Base-by-base conservation (phyloP, 1,140 invertebrate species). In the Drosophila navojoa region DNA sequence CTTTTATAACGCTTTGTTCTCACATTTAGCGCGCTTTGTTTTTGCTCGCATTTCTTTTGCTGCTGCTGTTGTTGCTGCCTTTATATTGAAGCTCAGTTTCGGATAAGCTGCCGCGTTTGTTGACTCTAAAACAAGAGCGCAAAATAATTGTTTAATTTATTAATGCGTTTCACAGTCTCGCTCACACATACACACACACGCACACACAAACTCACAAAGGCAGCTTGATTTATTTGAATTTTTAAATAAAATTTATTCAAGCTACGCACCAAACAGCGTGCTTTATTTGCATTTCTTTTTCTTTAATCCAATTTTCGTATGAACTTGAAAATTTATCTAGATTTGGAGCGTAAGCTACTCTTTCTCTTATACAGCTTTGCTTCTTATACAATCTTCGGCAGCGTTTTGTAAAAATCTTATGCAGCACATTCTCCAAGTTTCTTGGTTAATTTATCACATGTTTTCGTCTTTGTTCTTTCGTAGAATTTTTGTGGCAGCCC, bases 21-120 rank as follows among this genome's bases (percentile, higher is more conserved):
- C 72, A 29, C 49, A 58, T 71, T 75, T 45, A 77, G 85, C 82
- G 79, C 87, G 79, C 82, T 82, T 87, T 82, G 82, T 86, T 82
- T 87, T 82, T 82, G 73, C 49, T 79, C 76, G 71, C 66, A 79
- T 81, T 81, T 77, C 74, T 67, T 79, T 6, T 44, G 15, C 40
- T 15, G 40, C n/a, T 11, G 40, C n/a, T 47, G 70, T 25, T 29
- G 52, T 54, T 72, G 42, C 32, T 49, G 32, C 16, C 15, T 45
- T 45, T 19, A 16, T 45, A 47, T 77, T 77, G 68, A 85, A 85
- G 74, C 81, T 86, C 70, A 67, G 62, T 67, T 63, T 70, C 15
- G 38, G 70, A 61, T 81, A 62, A 76, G 76, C 66, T 79, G 63
- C 38, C 77, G 78, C 54, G 45, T 72, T 84, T 85, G 68, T 76